Conservation (phyloP, 2,888 invertebrate genomes). For the Timema cristinae region DNA sequence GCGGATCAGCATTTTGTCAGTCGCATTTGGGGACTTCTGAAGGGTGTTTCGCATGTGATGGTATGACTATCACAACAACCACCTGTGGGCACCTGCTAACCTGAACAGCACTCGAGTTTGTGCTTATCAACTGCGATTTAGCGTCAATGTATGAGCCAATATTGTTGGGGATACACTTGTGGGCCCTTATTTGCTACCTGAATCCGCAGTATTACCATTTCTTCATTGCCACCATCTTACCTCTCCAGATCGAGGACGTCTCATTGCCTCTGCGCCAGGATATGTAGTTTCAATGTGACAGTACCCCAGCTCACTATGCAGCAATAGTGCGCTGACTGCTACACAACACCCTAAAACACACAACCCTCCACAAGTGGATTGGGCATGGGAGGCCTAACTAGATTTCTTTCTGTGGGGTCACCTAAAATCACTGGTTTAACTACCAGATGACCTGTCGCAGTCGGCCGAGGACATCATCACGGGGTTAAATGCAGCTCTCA, state of each 20-base stretch:
- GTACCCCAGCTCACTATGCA: conserved; percentile 3
- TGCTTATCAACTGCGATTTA: not conserved
- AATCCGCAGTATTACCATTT: not conserved
- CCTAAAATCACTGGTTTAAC: conserved; percentile 2
- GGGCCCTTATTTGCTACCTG: not conserved
- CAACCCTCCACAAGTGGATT: not conserved
- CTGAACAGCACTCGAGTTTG: not conserved
- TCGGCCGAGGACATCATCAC: not conserved
- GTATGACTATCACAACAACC: not conserved
- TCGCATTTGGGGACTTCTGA: not conserved
- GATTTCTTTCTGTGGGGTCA: no score
- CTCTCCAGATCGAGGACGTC: not conserved
- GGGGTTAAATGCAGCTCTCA: not conserved
- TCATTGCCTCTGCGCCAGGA: not conserved
- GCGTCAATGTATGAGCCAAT: not conserved
- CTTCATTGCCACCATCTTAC: not conserved
- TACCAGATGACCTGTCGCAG: not conserved
- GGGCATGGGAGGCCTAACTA: not conserved
- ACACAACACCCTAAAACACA: no score
- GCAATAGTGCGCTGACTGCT: not conserved
- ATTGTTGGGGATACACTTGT: conserved; percentile 4
- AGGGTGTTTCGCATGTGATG: not conserved
- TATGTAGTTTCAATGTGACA: conserved; percentile 3
- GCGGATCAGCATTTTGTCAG: conserved; percentile 3
- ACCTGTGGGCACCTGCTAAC: not conserved